Base-by-base conservation (phyloP, 2,888 invertebrate species). In the Ichneumoninae sp. region DNA sequence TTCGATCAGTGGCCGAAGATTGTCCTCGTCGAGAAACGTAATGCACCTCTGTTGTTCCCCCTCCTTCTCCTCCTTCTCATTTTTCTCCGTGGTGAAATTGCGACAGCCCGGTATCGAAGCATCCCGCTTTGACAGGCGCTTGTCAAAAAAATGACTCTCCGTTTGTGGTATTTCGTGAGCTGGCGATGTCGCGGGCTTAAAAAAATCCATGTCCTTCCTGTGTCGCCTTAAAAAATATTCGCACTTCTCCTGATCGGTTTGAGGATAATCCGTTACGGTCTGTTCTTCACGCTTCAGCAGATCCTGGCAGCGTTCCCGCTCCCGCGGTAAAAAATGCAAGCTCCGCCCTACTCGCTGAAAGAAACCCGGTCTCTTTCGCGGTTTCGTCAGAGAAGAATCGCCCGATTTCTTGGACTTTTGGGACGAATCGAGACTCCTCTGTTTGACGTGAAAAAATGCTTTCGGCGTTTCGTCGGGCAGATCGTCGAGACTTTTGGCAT, bases 291-390 rank as follows among this genome's bases (percentile, higher is more conserved):
- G 81, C 52, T 80, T 87, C 66, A 88, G 75, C 33, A 86, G 83
- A 50, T 89, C 88, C 73, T 88, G 88, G 83, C 81, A 79, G 54
- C 89, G 83, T 77, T 78, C 87, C 63, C 88, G 88, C 70, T 90
- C 89, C 85, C 90, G 89, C 78, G 89, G 89, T 87, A 92, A 89
- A 90, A 92, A 92, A 89, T 92, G 89, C 79, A 92, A 85, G 70
- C 90, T 91, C 36, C 90, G 91, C 13, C 92, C 91, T 47, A 92
- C 90, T 8, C 91, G 89, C 77, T 92, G 91, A 52, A 92, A 90
- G 52, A 92, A 90, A 57, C 85, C 89, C 7, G 89, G 89, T 44
- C 91, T 88, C 44, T 91, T 91, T 89, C 36, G 54, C 22, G 26
- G 16, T 76, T 77, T 83, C 54, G 65, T 86, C 10, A 74, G 86